These are phyloP conservation scores for Cataglyphis altisquamis DNA, from an alignment of 2,888 invertebrate genomes.

Conservation along the genomic window DNA sequence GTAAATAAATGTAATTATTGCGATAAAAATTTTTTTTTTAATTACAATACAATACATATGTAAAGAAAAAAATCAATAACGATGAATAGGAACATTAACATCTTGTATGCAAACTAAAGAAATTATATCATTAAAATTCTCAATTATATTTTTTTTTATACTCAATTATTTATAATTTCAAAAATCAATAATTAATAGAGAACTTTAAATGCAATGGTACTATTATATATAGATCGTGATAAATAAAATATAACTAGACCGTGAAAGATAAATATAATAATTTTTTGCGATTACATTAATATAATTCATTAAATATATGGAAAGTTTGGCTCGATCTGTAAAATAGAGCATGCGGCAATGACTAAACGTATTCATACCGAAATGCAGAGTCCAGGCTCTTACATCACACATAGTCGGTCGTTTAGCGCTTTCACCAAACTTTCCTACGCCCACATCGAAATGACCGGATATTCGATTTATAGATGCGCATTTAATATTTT, in stretches of 20 bases:
- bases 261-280: not conserved
- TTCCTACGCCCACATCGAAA: constrained; percentile 37
- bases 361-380: constrained; percentile 23
- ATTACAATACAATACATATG: not conserved
- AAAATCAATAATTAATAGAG: not conserved
- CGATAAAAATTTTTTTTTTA: not conserved
- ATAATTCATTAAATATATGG: not conserved
- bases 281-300: not conserved
- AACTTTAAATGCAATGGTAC: not conserved
- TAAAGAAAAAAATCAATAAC: not conserved
- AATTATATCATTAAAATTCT: not conserved
- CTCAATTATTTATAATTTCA: not conserved
- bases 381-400: constrained; percentile 33
- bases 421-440: constrained; percentile 51
- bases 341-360: not conserved
- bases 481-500: constrained; percentile 7
- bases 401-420: constrained; percentile 26
- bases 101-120: not conserved
- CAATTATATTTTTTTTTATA: not conserved
- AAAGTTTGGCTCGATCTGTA: not conserved
- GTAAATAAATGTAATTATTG: not conserved
- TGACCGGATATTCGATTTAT: constrained; percentile 29
- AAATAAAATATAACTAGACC: not conserved
- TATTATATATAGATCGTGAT: not conserved
- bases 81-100: not conserved